These are phyloP conservation scores for Silurus meridionalis DNA, from an alignment of 2,113 vertebrate genomes.

Conservation along the genomic window DNA sequence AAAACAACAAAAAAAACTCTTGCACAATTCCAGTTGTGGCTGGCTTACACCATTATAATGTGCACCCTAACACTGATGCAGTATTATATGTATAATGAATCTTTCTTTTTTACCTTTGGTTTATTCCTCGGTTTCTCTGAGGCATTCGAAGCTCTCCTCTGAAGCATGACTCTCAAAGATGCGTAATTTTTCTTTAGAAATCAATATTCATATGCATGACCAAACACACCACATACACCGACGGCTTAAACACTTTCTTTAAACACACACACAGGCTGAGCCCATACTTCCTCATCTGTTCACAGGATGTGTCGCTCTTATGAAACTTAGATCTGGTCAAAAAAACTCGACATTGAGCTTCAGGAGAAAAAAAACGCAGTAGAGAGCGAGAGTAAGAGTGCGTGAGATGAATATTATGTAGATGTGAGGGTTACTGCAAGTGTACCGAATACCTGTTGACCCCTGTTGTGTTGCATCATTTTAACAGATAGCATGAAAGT, in stretches of 20 bases:
- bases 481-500: not conserved
- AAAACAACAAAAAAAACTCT: no score
- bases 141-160: slow-evolving; percentile 80
- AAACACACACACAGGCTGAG: slow-evolving; percentile 29
- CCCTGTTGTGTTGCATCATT: slow-evolving; percentile 13
- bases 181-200: slow-evolving; percentile 15
- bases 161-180: slow-evolving; percentile 73
- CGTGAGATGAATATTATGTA: slow-evolving; percentile 2
- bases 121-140: slow-evolving; percentile 83
- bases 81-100: not conserved
- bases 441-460: slow-evolving; percentile 18
- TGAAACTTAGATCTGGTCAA: slow-evolving; percentile 23
- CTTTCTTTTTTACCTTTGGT: slow-evolving; percentile 76
- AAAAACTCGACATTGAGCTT: not conserved
- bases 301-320: slow-evolving; percentile 52
- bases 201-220: slow-evolving; percentile 6
- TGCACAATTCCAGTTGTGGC: not conserved
- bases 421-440: not conserved
- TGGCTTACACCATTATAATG: not conserved
- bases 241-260: not conserved
- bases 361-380: slow-evolving; percentile 2
- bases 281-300: slow-evolving; percentile 49
- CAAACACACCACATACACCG: slow-evolving; percentile 12
- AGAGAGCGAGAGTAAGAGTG: not conserved
- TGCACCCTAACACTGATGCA: not conserved